These are phyloP conservation scores for Pachyuromys duprasi DNA, from an alignment of 2,797 vertebrate genomes.

Conservation along the genomic window DNA sequence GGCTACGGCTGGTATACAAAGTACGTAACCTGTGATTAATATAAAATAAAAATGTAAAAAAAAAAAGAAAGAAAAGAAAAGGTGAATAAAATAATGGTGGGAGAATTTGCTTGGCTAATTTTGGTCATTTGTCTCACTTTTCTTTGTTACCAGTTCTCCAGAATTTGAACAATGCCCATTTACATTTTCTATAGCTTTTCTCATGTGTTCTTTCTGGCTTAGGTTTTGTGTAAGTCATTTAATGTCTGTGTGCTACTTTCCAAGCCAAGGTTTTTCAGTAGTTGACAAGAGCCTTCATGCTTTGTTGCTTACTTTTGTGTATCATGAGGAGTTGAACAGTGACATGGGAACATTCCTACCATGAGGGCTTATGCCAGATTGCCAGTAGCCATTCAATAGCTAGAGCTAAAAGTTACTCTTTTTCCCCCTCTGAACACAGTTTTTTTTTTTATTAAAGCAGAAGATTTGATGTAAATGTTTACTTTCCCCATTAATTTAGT, in stretches of 20 bases:
- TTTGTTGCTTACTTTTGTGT: slow-evolving; percentile 16
- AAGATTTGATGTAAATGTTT: slow-evolving; percentile 63
- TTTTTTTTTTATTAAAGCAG: slow-evolving; percentile 62
- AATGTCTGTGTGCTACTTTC: slow-evolving; percentile 23
- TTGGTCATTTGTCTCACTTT: not conserved
- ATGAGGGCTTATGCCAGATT: slow-evolving; percentile 55
- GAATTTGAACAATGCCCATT: not conserved
- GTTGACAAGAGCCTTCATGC: slow-evolving; percentile 19
- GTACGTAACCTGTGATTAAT: no score
- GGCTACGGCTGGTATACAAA: no score
- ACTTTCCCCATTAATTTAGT: slow-evolving; percentile 54
- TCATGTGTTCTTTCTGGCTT: not conserved
- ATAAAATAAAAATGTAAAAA: no score
- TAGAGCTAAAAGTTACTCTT: slow-evolving; percentile 57
- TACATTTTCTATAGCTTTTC: not conserved
- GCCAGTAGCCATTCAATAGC: slow-evolving; percentile 63
- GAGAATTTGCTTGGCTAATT: not conserved
- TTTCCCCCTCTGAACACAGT: slow-evolving; percentile 23
- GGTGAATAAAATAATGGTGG: no score
- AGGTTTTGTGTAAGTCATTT: slow-evolving; percentile 6
- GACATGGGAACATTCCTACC: slow-evolving; percentile 57
- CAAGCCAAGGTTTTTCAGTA: slow-evolving; percentile 15
- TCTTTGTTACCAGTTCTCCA: not conserved
- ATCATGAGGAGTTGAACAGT: not conserved
- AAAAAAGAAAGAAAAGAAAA: no score